phyloP scores from a whole-genome alignment of 2,888 invertebrate genomes.

The Pharmacophagus antenor region DNA sequence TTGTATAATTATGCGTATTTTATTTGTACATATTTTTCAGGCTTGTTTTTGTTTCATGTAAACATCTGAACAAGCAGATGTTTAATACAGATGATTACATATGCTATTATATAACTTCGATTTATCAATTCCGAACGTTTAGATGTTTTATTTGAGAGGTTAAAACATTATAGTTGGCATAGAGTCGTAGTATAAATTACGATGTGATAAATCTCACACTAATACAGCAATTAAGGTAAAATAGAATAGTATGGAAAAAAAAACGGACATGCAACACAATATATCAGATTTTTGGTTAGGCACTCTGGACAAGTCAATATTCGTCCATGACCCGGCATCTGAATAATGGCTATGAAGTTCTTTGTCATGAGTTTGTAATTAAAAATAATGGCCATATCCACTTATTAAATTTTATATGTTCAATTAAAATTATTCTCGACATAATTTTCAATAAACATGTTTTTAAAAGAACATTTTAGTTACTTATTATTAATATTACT shows the following conservation, averaged over 20 bases:
- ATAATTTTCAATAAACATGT: no score
- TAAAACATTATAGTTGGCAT: neutral
- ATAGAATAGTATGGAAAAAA: neutral
- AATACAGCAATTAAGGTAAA: neutral
- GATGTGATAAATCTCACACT: neutral
- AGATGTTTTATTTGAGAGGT: neutral
- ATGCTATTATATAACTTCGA: neutral
- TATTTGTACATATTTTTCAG: neutral
- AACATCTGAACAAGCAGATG: neutral
- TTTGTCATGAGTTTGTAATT: constrained; percentile 13
- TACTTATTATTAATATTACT: no score
- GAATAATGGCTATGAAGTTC: constrained; percentile 10
- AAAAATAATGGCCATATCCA: constrained; percentile 1
- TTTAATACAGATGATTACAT: neutral
- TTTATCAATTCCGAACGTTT: constrained; percentile 1
- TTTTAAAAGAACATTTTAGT: no score
- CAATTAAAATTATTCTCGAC: no score
- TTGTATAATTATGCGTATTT: neutral
- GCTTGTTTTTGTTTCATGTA: neutral
- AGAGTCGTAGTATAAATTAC: neutral
- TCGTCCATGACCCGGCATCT: constrained; percentile 11
- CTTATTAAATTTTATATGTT: neutral
- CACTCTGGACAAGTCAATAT: constrained; percentile 8
- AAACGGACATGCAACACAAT: neutral
- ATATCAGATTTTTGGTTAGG: neutral